phyloP scores from a whole-genome alignment of 1,140 invertebrate genomes.

The Atta cephalotes region DNA sequence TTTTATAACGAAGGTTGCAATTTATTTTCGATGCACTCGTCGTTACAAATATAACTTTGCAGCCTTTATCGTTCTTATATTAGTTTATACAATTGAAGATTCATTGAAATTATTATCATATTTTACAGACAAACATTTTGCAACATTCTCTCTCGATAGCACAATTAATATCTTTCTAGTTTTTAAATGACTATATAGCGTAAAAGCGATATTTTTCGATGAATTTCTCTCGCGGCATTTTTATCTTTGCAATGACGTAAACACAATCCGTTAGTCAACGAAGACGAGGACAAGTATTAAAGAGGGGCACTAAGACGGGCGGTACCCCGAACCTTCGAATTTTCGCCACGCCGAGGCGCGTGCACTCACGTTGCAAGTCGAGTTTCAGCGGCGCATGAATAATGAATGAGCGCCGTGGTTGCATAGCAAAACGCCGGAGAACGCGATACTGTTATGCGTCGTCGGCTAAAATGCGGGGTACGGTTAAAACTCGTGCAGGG shows the following conservation, averaged over 20 bases:
- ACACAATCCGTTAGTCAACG: conserved; percentile 49
- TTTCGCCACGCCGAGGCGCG: conserved; percentile 77
- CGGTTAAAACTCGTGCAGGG: conserved; percentile 72
- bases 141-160: neutral
- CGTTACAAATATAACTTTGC: neutral
- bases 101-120: neutral
- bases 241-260: neutral
- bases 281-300: conserved; percentile 13
- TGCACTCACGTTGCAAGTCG: conserved; percentile 80
- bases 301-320: neutral
- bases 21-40: neutral
- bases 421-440: conserved; percentile 74
- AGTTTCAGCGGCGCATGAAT: conserved; percentile 78
- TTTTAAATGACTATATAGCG: neutral
- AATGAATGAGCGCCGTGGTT: conserved; percentile 78
- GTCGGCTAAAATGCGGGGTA: conserved; percentile 65
- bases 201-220: neutral
- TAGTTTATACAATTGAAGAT: neutral
- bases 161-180: neutral
- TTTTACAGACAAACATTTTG: neutral
- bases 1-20: neutral
- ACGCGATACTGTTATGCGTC: conserved; percentile 75
- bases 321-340: conserved; percentile 70
- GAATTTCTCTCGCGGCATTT: neutral
- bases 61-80: neutral